phyloP scores from a whole-genome alignment of 2,888 invertebrate species.

The Amblyjoppa fuscipennis region DNA sequence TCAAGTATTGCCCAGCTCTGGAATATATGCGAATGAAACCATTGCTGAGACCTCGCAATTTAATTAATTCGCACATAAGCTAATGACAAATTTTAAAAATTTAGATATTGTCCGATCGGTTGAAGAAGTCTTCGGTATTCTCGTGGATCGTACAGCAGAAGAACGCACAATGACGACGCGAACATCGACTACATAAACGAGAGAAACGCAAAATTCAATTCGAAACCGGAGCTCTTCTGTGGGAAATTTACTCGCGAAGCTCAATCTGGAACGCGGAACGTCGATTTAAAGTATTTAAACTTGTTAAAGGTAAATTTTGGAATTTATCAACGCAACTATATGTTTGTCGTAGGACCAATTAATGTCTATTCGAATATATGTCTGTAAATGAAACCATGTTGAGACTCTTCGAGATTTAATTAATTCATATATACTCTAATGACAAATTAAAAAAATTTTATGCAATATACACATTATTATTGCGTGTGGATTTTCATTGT shows the following conservation, averaged over 20 bases:
- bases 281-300: slow-evolving; percentile 89
- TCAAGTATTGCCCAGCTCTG: no score
- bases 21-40: slow-evolving; percentile 8
- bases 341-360: not conserved
- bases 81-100: slow-evolving; percentile 74
- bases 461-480: slow-evolving; percentile 71
- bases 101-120: slow-evolving; percentile 28
- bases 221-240: slow-evolving; percentile 98
- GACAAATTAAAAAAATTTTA: slow-evolving; percentile 74
- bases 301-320: not conserved
- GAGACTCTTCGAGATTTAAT: slow-evolving; percentile 55
- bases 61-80: slow-evolving; percentile 64
- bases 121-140: no score
- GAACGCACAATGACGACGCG: slow-evolving; percentile 98
- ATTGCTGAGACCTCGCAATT: slow-evolving; percentile 34
- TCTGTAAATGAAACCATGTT: slow-evolving; percentile 33
- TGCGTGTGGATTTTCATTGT: slow-evolving; percentile 33
- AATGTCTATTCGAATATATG: not conserved
- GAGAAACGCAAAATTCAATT: slow-evolving; percentile 99
- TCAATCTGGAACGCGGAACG: slow-evolving; percentile 99
- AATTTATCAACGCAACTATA: not conserved
- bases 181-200: slow-evolving; percentile 99
- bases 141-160: slow-evolving; percentile 90
- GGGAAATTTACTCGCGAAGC: slow-evolving; percentile 98
- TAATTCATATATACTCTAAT: slow-evolving; percentile 67